Evolutionary conservation across 2,797 vertebrate genomes (phyloP).

Genomic region (Lepilemur septentrionalis): DNA sequence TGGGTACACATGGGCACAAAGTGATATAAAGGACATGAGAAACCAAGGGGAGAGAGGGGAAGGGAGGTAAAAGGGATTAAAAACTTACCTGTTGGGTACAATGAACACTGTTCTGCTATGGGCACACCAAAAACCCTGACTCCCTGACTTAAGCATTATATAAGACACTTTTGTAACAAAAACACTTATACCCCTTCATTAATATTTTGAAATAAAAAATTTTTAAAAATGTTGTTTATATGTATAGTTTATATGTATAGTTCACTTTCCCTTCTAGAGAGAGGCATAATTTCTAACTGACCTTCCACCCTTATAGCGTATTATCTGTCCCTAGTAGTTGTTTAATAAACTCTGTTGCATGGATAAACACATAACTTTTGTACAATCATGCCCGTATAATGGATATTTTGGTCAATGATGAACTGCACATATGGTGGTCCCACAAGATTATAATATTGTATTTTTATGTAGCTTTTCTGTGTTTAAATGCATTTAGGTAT

Average conservation of each 20-base stretch:
- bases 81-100: neutral
- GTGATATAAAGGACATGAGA: neutral
- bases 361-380: neutral
- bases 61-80: neutral
- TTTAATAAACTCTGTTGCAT: constrained; percentile 16
- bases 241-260: neutral
- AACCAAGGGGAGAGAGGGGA: neutral
- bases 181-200: neutral
- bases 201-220: neutral
- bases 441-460: neutral
- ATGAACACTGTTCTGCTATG: neutral
- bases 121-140: neutral
- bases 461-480: neutral
- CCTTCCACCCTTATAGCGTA: neutral
- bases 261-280: neutral
- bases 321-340: neutral
- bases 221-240: neutral
- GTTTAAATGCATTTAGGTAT: neutral
- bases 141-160: neutral
- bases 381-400: neutral
- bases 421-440: neutral
- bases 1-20: neutral
- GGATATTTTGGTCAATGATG: neutral
- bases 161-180: neutral
- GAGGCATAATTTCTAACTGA: neutral